phyloP scores from a whole-genome alignment of 2,888 invertebrate species.

The Ceramica pisi region DNA sequence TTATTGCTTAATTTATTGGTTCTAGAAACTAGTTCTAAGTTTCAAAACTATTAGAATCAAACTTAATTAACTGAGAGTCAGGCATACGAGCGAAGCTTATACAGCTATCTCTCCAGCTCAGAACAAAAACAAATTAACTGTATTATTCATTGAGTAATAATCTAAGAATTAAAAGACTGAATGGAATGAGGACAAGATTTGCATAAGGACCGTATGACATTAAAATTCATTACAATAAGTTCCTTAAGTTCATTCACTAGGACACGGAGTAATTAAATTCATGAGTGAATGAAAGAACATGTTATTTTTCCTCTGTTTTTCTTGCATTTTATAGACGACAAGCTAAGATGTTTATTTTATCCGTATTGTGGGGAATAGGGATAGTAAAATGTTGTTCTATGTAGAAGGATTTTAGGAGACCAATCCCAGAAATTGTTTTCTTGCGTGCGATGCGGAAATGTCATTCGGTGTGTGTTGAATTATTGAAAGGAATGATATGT shows the following conservation, averaged over 20 bases:
- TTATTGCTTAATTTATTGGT: no score
- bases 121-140: constrained; percentile 46
- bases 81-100: neutral
- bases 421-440: constrained; percentile 22
- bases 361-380: constrained; percentile 15
- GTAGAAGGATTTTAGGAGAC: neutral
- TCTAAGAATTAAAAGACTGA: constrained; percentile 70
- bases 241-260: constrained; percentile 66
- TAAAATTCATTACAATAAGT: constrained; percentile 83
- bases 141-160: constrained; percentile 65
- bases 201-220: constrained; percentile 78
- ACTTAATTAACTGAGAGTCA: neutral
- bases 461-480: constrained; percentile 12
- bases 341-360: constrained; percentile 24
- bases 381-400: constrained; percentile 24
- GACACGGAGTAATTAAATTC: constrained; percentile 64
- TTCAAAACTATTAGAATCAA: neutral
- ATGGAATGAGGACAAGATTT: constrained; percentile 75
- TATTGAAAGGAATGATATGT: constrained; percentile 30
- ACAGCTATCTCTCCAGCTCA: neutral
- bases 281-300: constrained; percentile 51
- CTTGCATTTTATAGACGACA: constrained; percentile 28
- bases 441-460: constrained; percentile 15
- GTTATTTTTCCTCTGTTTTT: constrained; percentile 40
- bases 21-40: no score